These are phyloP conservation scores for Carassius auratus DNA, from an alignment of 2,113 vertebrate genomes.

Conservation along the genomic window DNA sequence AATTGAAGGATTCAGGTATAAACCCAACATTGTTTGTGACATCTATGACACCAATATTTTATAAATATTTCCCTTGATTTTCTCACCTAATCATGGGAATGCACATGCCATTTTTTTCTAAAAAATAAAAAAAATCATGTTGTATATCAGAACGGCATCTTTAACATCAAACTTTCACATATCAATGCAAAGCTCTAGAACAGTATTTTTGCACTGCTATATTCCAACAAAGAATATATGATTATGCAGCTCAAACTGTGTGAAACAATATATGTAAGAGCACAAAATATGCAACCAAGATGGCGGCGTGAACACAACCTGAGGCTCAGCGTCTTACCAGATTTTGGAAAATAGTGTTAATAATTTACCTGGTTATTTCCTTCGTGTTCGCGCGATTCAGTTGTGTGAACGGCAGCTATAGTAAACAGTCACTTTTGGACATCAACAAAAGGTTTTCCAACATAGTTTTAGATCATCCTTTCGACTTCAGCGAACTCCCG, in stretches of 20 bases:
- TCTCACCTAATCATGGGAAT: background rate
- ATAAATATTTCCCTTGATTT: background rate
- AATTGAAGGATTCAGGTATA: slow-evolving; percentile 1
- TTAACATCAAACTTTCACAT: background rate
- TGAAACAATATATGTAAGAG: background rate
- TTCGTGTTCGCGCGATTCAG: no score
- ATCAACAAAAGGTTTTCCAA: no score
- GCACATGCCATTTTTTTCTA: background rate
- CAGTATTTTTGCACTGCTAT: background rate
- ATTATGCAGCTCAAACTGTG: background rate
- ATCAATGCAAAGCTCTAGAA: background rate
- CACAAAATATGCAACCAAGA: no score
- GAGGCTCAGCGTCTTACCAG: no score
- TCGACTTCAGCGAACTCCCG: no score
- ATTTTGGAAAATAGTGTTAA: no score
- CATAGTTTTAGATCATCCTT: no score
- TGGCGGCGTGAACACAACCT: no score
- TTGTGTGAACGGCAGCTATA: no score
- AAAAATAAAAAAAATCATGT: background rate
- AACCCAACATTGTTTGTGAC: background rate
- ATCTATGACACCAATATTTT: background rate
- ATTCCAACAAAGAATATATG: background rate
- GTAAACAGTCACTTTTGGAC: no score
- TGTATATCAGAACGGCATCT: background rate
- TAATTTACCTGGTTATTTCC: no score